Evolutionary conservation across 2,888 invertebrate genomes (phyloP).

Genomic region (Hypolimnas misippus): DNA sequence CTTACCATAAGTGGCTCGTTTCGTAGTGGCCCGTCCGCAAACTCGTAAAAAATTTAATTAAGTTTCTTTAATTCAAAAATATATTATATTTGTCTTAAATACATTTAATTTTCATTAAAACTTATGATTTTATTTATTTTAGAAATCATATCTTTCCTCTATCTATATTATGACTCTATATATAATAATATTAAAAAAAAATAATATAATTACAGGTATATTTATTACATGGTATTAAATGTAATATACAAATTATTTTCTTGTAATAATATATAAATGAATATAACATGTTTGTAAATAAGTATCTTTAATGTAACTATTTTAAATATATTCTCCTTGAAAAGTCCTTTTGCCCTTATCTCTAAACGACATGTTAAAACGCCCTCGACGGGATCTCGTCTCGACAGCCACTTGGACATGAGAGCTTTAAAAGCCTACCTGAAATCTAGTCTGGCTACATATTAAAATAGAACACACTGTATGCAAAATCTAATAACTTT

Average conservation of each 20-base stretch:
- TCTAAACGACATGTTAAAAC: constrained; percentile 28
- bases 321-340: background rate
- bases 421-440: constrained; percentile 25
- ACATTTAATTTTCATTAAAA: too few species aligned
- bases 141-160: too few species aligned
- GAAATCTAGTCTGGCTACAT: constrained; percentile 13
- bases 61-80: background rate
- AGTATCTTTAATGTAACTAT: background rate
- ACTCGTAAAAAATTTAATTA: background rate
- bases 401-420: constrained; percentile 27
- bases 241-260: too few species aligned
- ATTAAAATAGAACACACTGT: constrained; percentile 10
- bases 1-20: background rate
- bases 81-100: too few species aligned
- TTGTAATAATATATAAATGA: background rate
- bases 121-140: too few species aligned
- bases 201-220: too few species aligned
- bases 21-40: background rate
- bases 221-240: too few species aligned
- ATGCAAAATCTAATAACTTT: constrained; percentile 1
- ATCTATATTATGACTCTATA: too few species aligned
- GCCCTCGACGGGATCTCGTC: constrained; percentile 28
- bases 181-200: too few species aligned
- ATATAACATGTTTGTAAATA: background rate
- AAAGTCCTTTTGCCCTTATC: constrained; percentile 21